Evolutionary conservation across 2,888 invertebrate species (phyloP), one percentile per base, ranked within the genome.

Genomic region (Hirtodrosophila trivittata): DNA sequence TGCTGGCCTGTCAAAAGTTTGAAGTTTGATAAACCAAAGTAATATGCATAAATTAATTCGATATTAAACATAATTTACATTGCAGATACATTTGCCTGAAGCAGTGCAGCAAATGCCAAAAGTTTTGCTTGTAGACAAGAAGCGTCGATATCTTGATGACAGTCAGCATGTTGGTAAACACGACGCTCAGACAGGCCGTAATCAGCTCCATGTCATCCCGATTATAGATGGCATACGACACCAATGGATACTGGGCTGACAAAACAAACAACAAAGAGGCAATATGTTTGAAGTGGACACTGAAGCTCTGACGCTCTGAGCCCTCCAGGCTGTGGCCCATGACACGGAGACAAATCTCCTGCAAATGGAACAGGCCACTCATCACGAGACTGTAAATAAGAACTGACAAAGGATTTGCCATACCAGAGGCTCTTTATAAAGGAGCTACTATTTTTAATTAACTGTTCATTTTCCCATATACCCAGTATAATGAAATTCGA

Each of bases 201-300:
- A 85, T 80, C 62, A 89, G 58, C 59, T 83, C 76, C 75, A 90
- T 65, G 46, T 90, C 71, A 37, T 88, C 74, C 21, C 74, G 76
- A 51, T 89, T 76, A 63, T 87, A 75, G 37, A 88, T 59, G n/a
- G 74, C 62, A 59, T 86, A 88, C 18, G 77, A 65, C 16, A 87
- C 56, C 66, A 90, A 62, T n/a, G 89, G 89, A 76, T 83, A 88
- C 66, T 88, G 87, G 16, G 87, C 89, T 18, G 89, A 88, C n/a
- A 76, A 26, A 1, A 89, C 85, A 9, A 87, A 38, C 18, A 89
- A 13, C 41, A 88, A 50, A 1, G 56, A 62, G 12, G 47, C 64
- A n/a, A 28, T 37, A 37, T 75, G 71, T 47, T 66, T 62, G 1
- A 82, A 42, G 9, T 32, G 14, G 1, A 50, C 3, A 16, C 0